phyloP scores from a whole-genome alignment of 2,888 invertebrate species.

The Ochlodes sylvanus region DNA sequence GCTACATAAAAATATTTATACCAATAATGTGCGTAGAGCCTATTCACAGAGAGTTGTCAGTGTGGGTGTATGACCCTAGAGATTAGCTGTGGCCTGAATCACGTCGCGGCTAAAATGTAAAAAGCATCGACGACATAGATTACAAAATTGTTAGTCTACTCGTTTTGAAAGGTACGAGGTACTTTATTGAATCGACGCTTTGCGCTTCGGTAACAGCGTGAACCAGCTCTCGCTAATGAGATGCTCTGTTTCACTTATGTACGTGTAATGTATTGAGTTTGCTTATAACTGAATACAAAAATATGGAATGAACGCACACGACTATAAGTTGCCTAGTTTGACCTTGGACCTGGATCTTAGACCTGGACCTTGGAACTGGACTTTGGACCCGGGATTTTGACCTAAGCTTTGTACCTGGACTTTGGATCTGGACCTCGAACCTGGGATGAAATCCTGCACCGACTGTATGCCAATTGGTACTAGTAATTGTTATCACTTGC shows the following conservation, averaged over 20 bases:
- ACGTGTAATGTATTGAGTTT: no score
- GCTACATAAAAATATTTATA: background rate
- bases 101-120: constrained; percentile 56
- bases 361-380: no score
- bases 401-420: no score
- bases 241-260: constrained; percentile 3
- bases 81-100: constrained; percentile 61
- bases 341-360: no score
- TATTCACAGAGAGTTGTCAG: constrained; percentile 23
- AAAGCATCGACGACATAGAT: constrained; percentile 47
- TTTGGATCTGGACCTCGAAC: no score
- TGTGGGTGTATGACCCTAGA: constrained; percentile 61
- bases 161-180: constrained; percentile 43
- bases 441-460: no score
- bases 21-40: constrained; percentile 27
- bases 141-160: constrained; percentile 50
- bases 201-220: constrained; percentile 8
- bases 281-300: no score
- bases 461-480: no score
- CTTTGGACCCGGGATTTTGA: no score
- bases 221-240: background rate
- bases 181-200: constrained; percentile 38
- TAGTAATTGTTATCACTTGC: no score
- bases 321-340: no score
- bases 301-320: no score